Evolutionary conservation across 2,113 vertebrate genomes (phyloP).

Genomic region (Micronycteris hirsuta): DNA sequence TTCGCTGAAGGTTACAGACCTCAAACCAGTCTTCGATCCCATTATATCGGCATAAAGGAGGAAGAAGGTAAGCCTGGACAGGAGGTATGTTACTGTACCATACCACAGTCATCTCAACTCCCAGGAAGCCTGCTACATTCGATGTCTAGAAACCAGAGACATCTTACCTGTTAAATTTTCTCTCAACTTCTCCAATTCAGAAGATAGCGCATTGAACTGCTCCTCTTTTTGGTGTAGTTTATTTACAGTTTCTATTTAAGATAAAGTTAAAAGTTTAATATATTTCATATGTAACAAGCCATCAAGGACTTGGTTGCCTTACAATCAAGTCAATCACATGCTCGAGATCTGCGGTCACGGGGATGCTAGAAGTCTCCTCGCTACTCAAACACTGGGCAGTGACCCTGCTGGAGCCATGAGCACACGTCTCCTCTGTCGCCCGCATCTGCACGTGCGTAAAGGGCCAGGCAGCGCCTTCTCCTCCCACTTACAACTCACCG

Average conservation of each 20-base stretch:
- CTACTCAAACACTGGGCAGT: fast-evolving
- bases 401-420: neutral
- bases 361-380: neutral
- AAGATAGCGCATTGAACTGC: constrained; percentile 83
- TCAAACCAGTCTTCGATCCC: neutral
- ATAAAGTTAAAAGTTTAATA: constrained; percentile 67
- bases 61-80: neutral
- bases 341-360: neutral
- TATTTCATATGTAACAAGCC: neutral
- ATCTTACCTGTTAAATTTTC: constrained; percentile 80
- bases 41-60: neutral
- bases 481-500: neutral
- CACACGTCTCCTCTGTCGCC: fast-evolving
- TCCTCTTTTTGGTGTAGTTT: constrained; percentile 89
- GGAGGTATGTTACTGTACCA: neutral
- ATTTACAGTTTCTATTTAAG: constrained; percentile 86
- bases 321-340: neutral
- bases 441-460: neutral
- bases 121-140: neutral
- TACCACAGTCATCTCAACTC: neutral
- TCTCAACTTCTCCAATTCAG: constrained; percentile 86
- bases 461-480: neutral
- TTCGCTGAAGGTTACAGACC: neutral
- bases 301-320: neutral
- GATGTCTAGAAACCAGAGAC: neutral